Evolutionary conservation across 2,113 vertebrate species (phyloP).

Genomic region (Phalacrocorax pelagicus): DNA sequence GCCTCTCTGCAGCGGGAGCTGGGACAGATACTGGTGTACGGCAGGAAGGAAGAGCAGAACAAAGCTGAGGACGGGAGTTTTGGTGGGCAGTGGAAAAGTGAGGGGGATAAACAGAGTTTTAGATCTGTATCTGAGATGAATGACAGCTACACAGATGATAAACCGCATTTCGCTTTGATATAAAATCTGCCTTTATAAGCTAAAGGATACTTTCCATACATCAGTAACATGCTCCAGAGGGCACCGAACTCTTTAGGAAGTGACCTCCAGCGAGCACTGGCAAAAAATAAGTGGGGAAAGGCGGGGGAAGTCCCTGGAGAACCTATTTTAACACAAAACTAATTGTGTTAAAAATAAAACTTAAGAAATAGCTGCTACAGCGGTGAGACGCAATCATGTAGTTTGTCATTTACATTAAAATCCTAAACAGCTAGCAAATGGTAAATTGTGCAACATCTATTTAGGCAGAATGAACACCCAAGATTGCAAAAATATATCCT

Average conservation of each 20-base stretch:
- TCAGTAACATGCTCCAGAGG: not conserved
- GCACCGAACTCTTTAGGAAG: not conserved
- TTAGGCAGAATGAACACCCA: slow-evolving; percentile 51
- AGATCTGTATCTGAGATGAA: not conserved
- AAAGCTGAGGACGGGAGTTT: not conserved
- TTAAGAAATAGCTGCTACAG: not conserved
- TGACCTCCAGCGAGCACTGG: not conserved
- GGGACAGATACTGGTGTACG: not conserved
- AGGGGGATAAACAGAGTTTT: not conserved
- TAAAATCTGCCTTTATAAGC: not conserved
- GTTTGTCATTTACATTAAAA: slow-evolving; percentile 44
- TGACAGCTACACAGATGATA: not conserved
- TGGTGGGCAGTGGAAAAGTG: not conserved
- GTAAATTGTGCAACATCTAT: slow-evolving; percentile 40
- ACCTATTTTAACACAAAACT: not conserved
- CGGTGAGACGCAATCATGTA: not conserved
- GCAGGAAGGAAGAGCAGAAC: slow-evolving; percentile 21
- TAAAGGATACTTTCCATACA: not conserved
- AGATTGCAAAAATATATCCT: not conserved
- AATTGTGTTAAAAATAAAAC: not conserved
- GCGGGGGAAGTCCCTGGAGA: not conserved
- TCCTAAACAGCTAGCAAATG: not conserved
- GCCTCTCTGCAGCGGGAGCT: slow-evolving; percentile 31
- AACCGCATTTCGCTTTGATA: not conserved
- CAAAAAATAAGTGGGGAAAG: not conserved